Evolutionary conservation across 35 echinoderm and acorn worm species (phyloP).

Genomic region (Apostichopus japonicus): DNA sequence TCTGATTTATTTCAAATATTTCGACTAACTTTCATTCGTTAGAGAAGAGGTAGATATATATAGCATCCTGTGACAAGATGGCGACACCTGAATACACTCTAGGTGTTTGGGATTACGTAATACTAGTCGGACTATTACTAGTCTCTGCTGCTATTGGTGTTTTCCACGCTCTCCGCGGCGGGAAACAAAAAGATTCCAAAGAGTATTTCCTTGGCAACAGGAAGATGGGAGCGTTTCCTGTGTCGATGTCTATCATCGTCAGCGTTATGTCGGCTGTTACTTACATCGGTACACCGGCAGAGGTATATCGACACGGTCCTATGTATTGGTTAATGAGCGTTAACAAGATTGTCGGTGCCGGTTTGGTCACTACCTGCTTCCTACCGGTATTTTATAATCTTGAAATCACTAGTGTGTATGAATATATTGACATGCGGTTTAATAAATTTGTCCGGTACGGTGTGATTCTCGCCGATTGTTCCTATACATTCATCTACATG

Average conservation of each 20-base stretch:
- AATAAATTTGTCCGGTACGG: slow-evolving; percentile 18
- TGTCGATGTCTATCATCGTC: background rate
- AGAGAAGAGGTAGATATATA: too few species aligned
- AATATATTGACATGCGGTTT: slow-evolving; percentile 43
- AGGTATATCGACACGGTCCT: background rate
- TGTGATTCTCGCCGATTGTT: background rate
- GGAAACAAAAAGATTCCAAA: slow-evolving; percentile 33
- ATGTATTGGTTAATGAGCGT: background rate
- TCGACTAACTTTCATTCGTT: too few species aligned
- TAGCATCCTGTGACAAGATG: background rate
- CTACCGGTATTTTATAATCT: slow-evolving; percentile 42
- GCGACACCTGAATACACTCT: background rate
- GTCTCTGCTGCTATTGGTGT: slow-evolving; percentile 32
- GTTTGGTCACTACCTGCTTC: background rate
- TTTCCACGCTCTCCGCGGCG: slow-evolving; percentile 4
- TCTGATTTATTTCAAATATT: too few species aligned
- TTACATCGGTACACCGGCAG: background rate
- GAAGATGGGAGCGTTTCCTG: slow-evolving; percentile 9
- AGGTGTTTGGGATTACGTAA: slow-evolving; percentile 21
- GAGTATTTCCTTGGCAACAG: slow-evolving; percentile 45
- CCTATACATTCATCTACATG: slow-evolving; percentile 15
- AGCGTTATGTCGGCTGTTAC: background rate
- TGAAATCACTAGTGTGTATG: slow-evolving; percentile 38
- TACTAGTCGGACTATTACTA: slow-evolving; percentile 2
- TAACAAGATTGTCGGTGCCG: background rate